Base-by-base conservation (phyloP, 2,113 vertebrate species). In the Sceloporus tristichus region DNA sequence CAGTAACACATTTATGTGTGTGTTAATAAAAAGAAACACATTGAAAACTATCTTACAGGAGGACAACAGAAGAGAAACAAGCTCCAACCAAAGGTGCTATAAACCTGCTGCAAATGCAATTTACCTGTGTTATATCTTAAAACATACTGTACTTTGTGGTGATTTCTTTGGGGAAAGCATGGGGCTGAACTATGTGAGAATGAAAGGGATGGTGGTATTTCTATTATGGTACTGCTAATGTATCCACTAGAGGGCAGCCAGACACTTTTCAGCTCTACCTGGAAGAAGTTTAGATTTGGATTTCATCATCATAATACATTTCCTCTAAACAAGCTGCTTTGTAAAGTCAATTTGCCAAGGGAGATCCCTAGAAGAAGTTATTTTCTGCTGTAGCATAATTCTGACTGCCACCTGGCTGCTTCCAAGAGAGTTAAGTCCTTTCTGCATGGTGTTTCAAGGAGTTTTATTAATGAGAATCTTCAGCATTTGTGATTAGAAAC, bases 351-450 rank as follows among this genome's bases (percentile, higher is more conserved):
- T 21, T 90, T 4, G 53, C 18, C 80, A 14, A 19, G 9, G 18
- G 27, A 71, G 62, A 66, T 2, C 19, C 34, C 2, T 10, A 19
- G 11, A 62, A 53, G 79, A n/a, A 53, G 18, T 54, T 11, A 25
- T 13, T 87, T 2, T 73, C 59, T 68, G 68, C 18, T 9, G 68
- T 5, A 25, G 27, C 0, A 9, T 0, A 9, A 80, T 18, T 18
- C 38, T 2, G 53, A 9, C 66, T 88, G 77, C 71, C 59, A 79
- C n/a, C 5, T 0, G 0, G 76, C n/a, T 1, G 23, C 38, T 23
- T 56, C 0, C 38, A 19, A 42, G 42, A 21, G 66, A 40, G 70
- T 84, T 42, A 82, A 56, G 56, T 21, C 4, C 1, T 29, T 21
- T 42, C 23, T 65, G 19, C 54, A 40, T 75, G 1, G 25, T 62